Conservation (phyloP, 2,113 vertebrate genomes). For the Carassius auratus region DNA sequence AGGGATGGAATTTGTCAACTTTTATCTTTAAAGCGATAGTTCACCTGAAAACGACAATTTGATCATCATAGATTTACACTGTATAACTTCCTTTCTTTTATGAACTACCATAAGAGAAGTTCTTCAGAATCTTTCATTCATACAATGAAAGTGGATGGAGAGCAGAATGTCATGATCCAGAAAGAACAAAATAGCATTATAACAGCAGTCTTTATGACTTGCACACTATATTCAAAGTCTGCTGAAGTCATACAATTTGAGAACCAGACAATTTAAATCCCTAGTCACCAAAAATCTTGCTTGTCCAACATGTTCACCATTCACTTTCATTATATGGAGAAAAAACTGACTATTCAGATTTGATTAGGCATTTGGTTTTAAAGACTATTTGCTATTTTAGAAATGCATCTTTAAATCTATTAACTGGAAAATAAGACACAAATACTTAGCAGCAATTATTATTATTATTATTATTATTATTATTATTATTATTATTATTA, state of each 20-base stretch:
- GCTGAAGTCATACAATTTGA: neutral
- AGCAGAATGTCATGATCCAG: neutral
- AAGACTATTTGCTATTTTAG: too few relatives aligned
- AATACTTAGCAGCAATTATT: neutral
- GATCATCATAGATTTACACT: neutral
- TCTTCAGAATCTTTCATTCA: neutral
- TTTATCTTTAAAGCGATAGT: conserved; percentile 28
- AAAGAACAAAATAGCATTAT: neutral
- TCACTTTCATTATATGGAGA: neutral
- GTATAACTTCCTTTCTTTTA: neutral
- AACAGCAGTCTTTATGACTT: neutral
- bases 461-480: too few relatives aligned
- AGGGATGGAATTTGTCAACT: conserved; percentile 16
- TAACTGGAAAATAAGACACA: neutral
- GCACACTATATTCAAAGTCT: neutral
- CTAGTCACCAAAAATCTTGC: neutral
- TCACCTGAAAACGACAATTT: neutral
- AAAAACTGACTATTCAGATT: neutral
- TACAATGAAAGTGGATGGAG: neutral
- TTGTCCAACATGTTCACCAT: neutral
- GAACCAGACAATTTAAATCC: too few relatives aligned
- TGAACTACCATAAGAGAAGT: neutral
- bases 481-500: too few relatives aligned
- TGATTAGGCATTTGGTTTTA: too few relatives aligned
- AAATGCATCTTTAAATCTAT: neutral